These are phyloP conservation scores for Rhadina sibilatrix DNA, from an alignment of 2,113 vertebrate genomes.

Conservation along the genomic window DNA sequence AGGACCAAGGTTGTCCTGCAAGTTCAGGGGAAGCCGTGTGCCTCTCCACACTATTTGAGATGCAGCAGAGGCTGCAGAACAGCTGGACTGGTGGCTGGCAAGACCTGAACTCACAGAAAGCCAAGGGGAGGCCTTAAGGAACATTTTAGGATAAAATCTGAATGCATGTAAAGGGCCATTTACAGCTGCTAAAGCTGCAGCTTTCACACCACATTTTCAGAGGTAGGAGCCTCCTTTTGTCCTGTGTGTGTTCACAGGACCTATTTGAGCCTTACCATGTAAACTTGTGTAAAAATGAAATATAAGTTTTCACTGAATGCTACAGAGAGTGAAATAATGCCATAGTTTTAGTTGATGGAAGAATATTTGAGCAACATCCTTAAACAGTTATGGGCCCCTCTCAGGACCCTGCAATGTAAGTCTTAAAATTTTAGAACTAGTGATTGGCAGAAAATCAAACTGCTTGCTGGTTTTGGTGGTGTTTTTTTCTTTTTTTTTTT, in stretches of 20 bases:
- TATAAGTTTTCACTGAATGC: background rate
- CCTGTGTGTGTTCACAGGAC: background rate
- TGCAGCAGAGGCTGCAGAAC: background rate
- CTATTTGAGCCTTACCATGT: background rate
- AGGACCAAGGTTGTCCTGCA: background rate
- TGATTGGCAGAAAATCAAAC: background rate
- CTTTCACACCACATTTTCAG: background rate
- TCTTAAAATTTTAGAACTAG: background rate
- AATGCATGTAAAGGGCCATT: background rate
- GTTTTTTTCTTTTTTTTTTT: background rate
- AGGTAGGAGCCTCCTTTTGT: background rate
- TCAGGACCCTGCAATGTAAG: background rate
- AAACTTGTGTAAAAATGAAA: background rate
- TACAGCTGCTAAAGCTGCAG: background rate
- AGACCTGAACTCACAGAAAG: background rate
- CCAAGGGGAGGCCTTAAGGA: background rate
- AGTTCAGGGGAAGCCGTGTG: accelerated
- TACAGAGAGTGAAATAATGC: background rate
- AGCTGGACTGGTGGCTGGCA: background rate
- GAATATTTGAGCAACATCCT: background rate
- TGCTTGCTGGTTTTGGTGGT: background rate
- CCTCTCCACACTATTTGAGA: background rate
- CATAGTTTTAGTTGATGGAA: background rate
- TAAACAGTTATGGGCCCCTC: background rate
- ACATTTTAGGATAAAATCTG: background rate